phyloP scores from a whole-genome alignment of 2,888 invertebrate genomes.

The Phaonia tiefii region DNA sequence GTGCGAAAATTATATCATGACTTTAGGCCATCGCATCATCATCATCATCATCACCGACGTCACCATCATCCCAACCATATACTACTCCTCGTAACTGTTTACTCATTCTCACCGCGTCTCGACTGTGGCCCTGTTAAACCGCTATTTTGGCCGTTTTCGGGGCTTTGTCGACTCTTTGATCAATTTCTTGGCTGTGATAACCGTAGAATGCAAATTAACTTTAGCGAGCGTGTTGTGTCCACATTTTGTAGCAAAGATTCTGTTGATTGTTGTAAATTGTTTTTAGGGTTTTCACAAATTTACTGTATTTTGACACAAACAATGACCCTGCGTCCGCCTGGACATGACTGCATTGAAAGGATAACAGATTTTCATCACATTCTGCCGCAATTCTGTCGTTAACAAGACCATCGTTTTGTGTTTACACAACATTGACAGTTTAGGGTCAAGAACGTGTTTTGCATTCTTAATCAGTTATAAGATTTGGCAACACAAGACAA shows the following conservation, averaged over 20 bases:
- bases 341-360: slow-evolving; percentile 11
- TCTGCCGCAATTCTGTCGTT: too few species aligned
- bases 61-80: too few species aligned
- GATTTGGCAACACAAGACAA: neutral
- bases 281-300: slow-evolving; percentile 41
- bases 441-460: slow-evolving; percentile 63
- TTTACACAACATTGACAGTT: slow-evolving; percentile 62
- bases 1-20: slow-evolving; percentile 60
- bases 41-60: slow-evolving; percentile 2
- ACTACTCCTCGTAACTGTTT: neutral
- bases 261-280: slow-evolving; percentile 34
- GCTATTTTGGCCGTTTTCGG: slow-evolving; percentile 31
- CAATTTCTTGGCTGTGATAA: slow-evolving; percentile 56
- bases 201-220: slow-evolving; percentile 62
- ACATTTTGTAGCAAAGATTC: slow-evolving; percentile 1
- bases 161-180: slow-evolving; percentile 34
- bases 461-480: slow-evolving; percentile 33
- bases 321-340: slow-evolving; percentile 40
- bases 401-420: too few species aligned
- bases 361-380: slow-evolving; percentile 37
- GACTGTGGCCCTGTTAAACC: slow-evolving; percentile 25
- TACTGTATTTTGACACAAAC: slow-evolving; percentile 62
- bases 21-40: slow-evolving; percentile 13
- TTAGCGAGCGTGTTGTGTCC: neutral
- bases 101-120: neutral